Percentiles rank a stretch among this genome's conserved stretches.
Evolutionary conservation across 1,140 invertebrate genomes (phyloP).

Genomic region (Apis cerana): DNA sequence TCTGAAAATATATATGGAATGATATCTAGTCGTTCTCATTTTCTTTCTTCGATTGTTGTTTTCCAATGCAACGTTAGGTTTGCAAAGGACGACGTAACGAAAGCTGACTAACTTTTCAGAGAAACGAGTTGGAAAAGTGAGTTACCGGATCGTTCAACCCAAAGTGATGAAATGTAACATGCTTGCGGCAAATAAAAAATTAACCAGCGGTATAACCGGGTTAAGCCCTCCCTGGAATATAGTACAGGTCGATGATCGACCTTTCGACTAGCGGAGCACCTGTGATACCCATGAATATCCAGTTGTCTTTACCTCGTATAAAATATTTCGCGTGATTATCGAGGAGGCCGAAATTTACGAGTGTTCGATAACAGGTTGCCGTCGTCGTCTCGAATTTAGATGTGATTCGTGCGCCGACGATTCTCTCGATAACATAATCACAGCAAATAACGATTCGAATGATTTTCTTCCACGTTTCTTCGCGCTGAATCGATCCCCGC

Average conservation of each 20-base stretch:
- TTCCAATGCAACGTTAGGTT: background rate
- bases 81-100: background rate
- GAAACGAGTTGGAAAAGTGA: background rate
- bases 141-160: slow-evolving; percentile 15
- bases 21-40: too few relatives aligned
- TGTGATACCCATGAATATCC: slow-evolving; percentile 51
- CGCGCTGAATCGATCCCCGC: background rate
- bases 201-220: slow-evolving; percentile 59
- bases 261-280: slow-evolving; percentile 49
- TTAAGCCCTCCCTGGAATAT: slow-evolving; percentile 52
- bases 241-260: slow-evolving; percentile 65
- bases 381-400: too few relatives aligned
- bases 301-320: slow-evolving; percentile 59
- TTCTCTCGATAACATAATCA: background rate
- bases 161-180: slow-evolving; percentile 39
- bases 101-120: background rate
- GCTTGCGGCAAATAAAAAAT: slow-evolving; percentile 55
- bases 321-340: slow-evolving; percentile 55
- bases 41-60: too few relatives aligned
- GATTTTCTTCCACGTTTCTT: background rate
- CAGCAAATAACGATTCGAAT: too few relatives aligned
- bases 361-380: slow-evolving; percentile 34
- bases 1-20: too few relatives aligned
- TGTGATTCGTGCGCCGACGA: too few relatives aligned
- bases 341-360: slow-evolving; percentile 54